Conservation (phyloP, 1,140 invertebrate species). For the Nebria ingens region DNA sequence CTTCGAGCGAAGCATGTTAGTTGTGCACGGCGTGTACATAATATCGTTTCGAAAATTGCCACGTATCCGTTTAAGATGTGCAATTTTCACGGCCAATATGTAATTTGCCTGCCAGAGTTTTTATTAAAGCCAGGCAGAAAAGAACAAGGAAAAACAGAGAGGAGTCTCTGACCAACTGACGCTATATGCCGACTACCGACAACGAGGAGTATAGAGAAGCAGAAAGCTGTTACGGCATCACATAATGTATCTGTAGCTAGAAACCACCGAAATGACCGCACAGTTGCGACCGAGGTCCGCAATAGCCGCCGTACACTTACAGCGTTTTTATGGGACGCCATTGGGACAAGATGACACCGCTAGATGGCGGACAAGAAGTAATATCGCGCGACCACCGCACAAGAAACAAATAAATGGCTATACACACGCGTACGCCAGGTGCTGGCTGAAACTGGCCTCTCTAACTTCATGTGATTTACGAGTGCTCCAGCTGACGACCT, state of each 20-base stretch:
- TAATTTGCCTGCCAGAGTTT: conserved; percentile 1
- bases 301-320: not conserved
- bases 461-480: conserved; percentile 7
- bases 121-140: not conserved
- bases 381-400: conserved; percentile 1
- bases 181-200: not conserved
- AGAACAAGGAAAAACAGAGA: not conserved
- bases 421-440: conserved; percentile 3
- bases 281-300: conserved; percentile 8
- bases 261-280: conserved; percentile 11
- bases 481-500: not conserved
- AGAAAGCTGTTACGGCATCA: not conserved
- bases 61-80: conserved; percentile 9
- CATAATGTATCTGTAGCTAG: conserved; percentile 4
- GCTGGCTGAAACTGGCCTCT: not conserved
- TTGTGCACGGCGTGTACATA: not conserved
- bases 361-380: conserved; percentile 6
- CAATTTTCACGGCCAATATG: conserved; percentile 9
- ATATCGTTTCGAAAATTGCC: conserved; percentile 3
- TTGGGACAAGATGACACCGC: conserved; percentile 6
- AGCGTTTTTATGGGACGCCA: conserved; percentile 2
- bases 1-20: not conserved
- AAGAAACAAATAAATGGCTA: conserved; percentile 12
- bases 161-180: not conserved
- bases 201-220: not conserved